phyloP scores from a whole-genome alignment of 2,113 vertebrate genomes.

The Illadopsis cleaveri region DNA sequence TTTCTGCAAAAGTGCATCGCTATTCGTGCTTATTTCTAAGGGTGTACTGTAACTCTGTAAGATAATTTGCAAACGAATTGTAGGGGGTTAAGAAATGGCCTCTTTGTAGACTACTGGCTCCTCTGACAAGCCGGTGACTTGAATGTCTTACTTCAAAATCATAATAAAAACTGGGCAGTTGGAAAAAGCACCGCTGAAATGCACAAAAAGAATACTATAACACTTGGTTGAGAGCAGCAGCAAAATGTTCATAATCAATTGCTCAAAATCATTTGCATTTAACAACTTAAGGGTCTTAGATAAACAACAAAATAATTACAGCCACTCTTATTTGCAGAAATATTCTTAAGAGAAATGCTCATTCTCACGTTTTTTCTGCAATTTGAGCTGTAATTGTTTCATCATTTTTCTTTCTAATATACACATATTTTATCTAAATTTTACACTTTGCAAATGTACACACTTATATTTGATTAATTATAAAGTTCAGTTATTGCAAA shows the following conservation, averaged over 20 bases:
- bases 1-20: background rate
- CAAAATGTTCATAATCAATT: background rate
- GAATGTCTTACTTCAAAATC: background rate
- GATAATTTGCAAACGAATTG: background rate
- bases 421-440: background rate
- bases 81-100: background rate
- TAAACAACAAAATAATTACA: background rate
- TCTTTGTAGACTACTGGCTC: background rate
- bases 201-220: background rate
- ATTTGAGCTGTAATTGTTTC: background rate
- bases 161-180: background rate
- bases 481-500: background rate
- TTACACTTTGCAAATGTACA: background rate
- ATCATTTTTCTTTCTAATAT: background rate
- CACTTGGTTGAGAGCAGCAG: background rate
- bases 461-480: background rate
- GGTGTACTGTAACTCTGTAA: background rate
- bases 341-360: background rate
- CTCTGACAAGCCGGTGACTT: background rate
- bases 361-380: background rate
- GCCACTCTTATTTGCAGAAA: background rate
- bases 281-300: background rate
- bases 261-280: background rate
- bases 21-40: fast-evolving
- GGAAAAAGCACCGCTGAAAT: background rate